These are phyloP conservation scores for Ptilorrhoa leucosticta DNA, from an alignment of 2,113 vertebrate genomes.

Conservation along the genomic window DNA sequence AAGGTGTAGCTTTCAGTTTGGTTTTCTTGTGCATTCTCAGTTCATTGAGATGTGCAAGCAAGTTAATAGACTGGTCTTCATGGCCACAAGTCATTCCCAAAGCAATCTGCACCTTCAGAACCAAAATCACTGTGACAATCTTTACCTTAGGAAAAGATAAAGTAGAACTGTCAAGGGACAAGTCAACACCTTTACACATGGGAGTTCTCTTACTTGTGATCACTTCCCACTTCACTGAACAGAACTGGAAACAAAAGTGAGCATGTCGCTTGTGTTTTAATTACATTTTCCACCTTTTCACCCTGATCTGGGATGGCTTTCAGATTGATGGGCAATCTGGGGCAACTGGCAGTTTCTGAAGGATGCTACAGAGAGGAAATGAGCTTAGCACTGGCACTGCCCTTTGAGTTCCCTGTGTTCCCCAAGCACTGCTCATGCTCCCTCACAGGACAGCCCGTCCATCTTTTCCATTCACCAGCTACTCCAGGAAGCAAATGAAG, in stretches of 20 bases:
- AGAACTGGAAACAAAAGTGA: not conserved
- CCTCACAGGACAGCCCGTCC: not conserved
- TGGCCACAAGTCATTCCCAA: not conserved
- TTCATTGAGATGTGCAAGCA: not conserved
- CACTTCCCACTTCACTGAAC: not conserved
- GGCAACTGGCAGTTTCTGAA: not conserved
- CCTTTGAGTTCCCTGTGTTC: not conserved
- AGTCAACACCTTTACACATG: constrained; percentile 9
- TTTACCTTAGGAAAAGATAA: not conserved
- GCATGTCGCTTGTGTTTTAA: not conserved
- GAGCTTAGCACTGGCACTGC: not conserved
- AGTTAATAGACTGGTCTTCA: not conserved
- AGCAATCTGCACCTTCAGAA: not conserved
- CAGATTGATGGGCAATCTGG: not conserved
- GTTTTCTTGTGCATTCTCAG: not conserved
- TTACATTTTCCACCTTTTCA: not conserved
- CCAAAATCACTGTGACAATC: not conserved
- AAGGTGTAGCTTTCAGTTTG: not conserved
- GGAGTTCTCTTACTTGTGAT: not conserved
- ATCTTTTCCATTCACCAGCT: not conserved
- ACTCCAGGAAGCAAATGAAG: not conserved
- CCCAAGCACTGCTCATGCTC: accelerated
- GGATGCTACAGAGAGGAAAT: not conserved
- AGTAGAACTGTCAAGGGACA: not conserved
- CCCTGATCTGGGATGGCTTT: not conserved